A percentile compares a stretch with the other conserved stretches of the same genome.
Evolutionary conservation across 1,140 invertebrate genomes (phyloP).

Genomic region (Heliconius eleuchia): DNA sequence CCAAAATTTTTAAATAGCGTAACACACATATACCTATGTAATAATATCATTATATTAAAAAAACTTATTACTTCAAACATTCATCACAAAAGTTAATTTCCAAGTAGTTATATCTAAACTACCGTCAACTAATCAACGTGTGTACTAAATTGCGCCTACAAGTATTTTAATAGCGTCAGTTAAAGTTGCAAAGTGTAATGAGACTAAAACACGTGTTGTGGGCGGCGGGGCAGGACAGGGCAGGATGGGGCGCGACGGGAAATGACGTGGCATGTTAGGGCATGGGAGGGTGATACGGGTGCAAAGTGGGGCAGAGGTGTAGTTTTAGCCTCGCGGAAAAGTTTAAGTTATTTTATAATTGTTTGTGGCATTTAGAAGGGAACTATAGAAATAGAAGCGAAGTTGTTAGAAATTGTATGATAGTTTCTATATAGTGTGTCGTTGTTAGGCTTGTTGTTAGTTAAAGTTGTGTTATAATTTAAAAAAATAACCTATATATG

Average conservation of each 20-base stretch:
- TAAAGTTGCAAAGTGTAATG: conserved; percentile 8
- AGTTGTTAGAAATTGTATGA: not conserved
- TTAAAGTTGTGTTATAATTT: too few species aligned
- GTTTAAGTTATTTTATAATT: not conserved
- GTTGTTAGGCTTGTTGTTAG: not conserved
- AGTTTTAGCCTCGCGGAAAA: not conserved
- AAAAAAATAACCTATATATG: too few species aligned
- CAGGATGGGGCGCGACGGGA: not conserved
- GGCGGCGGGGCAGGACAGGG: not conserved
- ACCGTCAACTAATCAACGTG: conserved; percentile 6
- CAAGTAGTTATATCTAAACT: conserved; percentile 3
- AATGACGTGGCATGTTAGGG: not conserved
- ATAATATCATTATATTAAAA: too few species aligned
- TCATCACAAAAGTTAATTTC: not conserved
- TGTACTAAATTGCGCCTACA: conserved; percentile 6
- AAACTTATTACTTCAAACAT: not conserved
- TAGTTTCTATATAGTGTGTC: not conserved
- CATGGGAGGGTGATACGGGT: not conserved
- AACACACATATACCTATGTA: too few species aligned
- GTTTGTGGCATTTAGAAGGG: not conserved
- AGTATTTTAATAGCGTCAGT: conserved; percentile 12
- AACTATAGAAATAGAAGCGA: not conserved
- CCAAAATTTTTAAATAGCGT: too few species aligned
- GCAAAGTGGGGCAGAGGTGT: not conserved
- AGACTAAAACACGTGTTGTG: not conserved